Percentiles rank a stretch among this genome's conserved stretches.
Conservation (phyloP, 1,140 invertebrate genomes). For the Pseudomyrmex gracilis region DNA sequence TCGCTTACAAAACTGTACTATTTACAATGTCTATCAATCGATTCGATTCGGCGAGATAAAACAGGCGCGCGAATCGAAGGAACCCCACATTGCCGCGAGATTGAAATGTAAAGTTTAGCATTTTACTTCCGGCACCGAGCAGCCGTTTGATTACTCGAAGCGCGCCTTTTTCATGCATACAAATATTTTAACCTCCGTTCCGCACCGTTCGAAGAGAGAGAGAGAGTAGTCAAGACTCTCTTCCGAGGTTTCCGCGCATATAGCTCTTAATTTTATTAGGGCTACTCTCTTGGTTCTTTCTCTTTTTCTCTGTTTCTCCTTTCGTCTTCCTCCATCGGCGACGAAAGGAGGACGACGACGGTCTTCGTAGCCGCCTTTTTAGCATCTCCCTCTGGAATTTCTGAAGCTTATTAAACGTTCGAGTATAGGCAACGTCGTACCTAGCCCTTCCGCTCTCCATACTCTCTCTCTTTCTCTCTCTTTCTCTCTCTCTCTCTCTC, state of each 20-base stretch:
- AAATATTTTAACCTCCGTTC: constrained; percentile 32
- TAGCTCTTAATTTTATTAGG: constrained; percentile 54
- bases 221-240: too few species aligned
- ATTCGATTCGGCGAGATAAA: neutral
- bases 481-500: neutral
- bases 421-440: constrained; percentile 56
- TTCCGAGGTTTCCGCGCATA: constrained; percentile 3
- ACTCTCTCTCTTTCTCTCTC: neutral
- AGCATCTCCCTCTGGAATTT: constrained; percentile 53
- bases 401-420: constrained; percentile 59
- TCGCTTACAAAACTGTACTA: too few species aligned
- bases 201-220: neutral
- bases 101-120: constrained; percentile 44
- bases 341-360: constrained; percentile 20
- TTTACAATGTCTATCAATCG: neutral
- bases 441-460: constrained; percentile 9
- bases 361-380: constrained; percentile 52
- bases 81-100: neutral
- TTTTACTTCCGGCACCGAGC: neutral
- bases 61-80: neutral
- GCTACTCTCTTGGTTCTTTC: constrained; percentile 9
- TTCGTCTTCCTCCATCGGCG: neutral
- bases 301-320: constrained; percentile 21
- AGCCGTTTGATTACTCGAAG: constrained; percentile 17
- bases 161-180: constrained; percentile 33